phyloP scores from a whole-genome alignment of 2,888 invertebrate genomes.

The Leptopilina syphax region DNA sequence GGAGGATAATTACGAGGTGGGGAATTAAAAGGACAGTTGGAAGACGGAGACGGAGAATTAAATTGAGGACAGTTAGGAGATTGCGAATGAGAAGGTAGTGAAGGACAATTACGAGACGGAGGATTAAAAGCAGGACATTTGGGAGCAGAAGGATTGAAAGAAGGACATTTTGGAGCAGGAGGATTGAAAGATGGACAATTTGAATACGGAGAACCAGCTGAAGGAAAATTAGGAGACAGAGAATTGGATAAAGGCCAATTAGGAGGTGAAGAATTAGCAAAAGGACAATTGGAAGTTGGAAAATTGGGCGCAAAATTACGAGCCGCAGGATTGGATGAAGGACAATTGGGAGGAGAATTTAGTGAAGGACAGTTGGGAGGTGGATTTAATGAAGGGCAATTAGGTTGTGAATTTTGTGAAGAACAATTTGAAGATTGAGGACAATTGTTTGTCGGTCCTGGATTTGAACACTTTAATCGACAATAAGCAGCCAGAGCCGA shows the following conservation, averaged over 20 bases:
- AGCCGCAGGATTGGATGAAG: constrained; percentile 43
- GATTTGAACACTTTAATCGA: constrained; percentile 58
- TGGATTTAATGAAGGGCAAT: constrained; percentile 45
- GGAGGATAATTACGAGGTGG: constrained; percentile 34
- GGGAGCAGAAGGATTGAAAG: constrained; percentile 36
- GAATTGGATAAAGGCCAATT: constrained; percentile 59
- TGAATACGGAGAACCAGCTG: background rate
- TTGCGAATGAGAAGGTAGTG: constrained; percentile 35
- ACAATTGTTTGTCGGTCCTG: constrained; percentile 9
- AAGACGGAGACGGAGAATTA: too few relatives aligned
- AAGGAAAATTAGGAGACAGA: constrained; percentile 55
- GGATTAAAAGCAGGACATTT: constrained; percentile 12
- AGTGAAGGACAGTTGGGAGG: constrained; percentile 41
- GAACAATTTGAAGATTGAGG: constrained; percentile 41
- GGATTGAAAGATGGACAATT: constrained; percentile 16
- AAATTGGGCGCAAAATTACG: constrained; percentile 6
- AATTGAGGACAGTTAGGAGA: too few relatives aligned
- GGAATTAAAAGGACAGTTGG: constrained; percentile 19
- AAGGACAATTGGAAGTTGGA: constrained; percentile 41
- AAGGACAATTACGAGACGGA: constrained; percentile 35
- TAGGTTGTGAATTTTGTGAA: constrained; percentile 32
- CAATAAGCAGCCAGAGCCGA: constrained; percentile 69
- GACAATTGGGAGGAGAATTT: constrained; percentile 28
- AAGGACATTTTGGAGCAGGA: constrained; percentile 59
- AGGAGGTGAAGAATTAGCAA: constrained; percentile 40